Evolutionary conservation across 2,113 vertebrate species (phyloP).

Genomic region (Shinisaurus crocodilurus): DNA sequence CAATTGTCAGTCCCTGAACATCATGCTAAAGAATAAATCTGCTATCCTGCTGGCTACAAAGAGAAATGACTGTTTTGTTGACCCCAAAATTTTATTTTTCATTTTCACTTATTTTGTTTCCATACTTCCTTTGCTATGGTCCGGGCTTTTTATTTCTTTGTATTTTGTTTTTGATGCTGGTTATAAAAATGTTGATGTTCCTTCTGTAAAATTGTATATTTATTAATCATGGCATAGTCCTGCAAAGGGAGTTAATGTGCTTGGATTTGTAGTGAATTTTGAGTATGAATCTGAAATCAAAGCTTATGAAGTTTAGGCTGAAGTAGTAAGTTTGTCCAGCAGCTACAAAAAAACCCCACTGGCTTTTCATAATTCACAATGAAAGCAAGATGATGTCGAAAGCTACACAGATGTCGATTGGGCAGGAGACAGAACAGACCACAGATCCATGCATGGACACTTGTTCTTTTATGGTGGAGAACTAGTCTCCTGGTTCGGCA

Average conservation of each 20-base stretch:
- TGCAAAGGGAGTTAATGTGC: neutral
- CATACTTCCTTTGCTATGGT: neutral
- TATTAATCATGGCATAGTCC: neutral
- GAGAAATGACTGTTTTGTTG: neutral
- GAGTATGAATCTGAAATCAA: neutral
- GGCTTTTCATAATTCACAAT: neutral
- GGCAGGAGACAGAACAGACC: too few relatives aligned
- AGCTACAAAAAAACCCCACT: neutral
- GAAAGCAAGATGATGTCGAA: neutral
- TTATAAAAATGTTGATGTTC: neutral
- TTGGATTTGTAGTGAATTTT: neutral
- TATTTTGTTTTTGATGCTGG: neutral
- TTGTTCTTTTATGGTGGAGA: too few relatives aligned
- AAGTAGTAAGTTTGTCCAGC: neutral
- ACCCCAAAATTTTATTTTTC: slow-evolving; percentile 9
- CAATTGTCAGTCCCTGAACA: slow-evolving; percentile 7
- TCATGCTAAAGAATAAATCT: slow-evolving; percentile 11
- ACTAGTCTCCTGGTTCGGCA: too few relatives aligned
- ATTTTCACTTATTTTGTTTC: neutral
- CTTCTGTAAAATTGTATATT: neutral
- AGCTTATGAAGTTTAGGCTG: neutral
- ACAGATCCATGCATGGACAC: too few relatives aligned
- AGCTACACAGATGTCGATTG: too few relatives aligned
- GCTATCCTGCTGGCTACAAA: slow-evolving; percentile 3
- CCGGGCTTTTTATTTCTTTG: neutral